Base-by-base conservation (phyloP, 2,113 vertebrate species). In the Arothron firmamentum region DNA sequence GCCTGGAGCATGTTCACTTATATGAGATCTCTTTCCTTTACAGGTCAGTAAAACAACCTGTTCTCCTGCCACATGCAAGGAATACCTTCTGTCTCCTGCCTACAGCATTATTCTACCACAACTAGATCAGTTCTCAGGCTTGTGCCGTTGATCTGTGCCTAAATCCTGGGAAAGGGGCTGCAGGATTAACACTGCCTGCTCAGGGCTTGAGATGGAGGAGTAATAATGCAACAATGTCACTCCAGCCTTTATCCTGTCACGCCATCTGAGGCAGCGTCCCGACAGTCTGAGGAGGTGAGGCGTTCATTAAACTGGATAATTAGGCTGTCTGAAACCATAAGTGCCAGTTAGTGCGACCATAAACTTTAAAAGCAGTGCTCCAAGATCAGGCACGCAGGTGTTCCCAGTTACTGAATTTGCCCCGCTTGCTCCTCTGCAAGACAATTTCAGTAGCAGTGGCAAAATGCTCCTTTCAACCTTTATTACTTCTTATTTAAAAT, bases 271-370 rank as follows among this genome's bases (percentile, higher is more conserved):
- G 53, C 45, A 34, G 49, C 55, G 12, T 59, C 60, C 54, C 55
- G 58, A 52, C 56, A 5, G 38, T 53, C n/a, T 20, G 57, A 58
- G 43, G 65, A 34, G 63, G 51, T 8, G 72, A 76, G 53, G 46
- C 51, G 56, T 25, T 75, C 18, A 10, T 67, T 56, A 72, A 80
- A 62, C 56, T 56, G 41, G 45, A 45, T 70, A 67, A 73, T 70
- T 61, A 72, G 42, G 56, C 41, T 45, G 65, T 49, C 52, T 49
- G 4, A 16, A 2, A 47, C 5, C 12, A 45, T 38, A 28, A 28
- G 56, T n/a, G 10, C 18, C 34, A 34, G 56, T 16, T 12, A 28
- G 25, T 17, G 49, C 12, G 52, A 65, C 42, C 58, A 70, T 1
- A 28, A 45, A 19, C 34, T 51, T 50, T 62, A 25, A 55, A 56